phyloP scores from a whole-genome alignment of 2,113 vertebrate species.

The Nyctereutes procyonoides region DNA sequence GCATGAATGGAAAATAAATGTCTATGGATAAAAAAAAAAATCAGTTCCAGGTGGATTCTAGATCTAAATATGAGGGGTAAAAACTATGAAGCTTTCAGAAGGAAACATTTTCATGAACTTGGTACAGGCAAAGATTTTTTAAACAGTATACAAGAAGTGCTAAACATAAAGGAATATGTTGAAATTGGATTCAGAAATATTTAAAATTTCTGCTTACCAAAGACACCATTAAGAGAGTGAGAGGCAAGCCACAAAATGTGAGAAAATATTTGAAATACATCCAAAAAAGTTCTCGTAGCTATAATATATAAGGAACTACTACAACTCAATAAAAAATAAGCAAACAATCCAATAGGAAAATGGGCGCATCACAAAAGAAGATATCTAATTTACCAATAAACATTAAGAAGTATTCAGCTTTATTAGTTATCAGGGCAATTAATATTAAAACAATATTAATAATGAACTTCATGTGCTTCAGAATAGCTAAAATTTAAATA shows the following conservation, averaged over 20 bases:
- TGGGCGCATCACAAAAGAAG: background rate
- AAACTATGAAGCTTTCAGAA: background rate
- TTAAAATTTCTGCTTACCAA: background rate
- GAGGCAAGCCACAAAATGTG: background rate
- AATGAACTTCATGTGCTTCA: background rate
- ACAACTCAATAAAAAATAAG: background rate
- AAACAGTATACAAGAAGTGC: background rate
- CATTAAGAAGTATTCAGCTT: background rate
- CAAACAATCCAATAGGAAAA: background rate
- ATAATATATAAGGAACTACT: background rate
- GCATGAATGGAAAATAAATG: background rate
- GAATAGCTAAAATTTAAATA: background rate
- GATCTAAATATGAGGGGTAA: background rate
- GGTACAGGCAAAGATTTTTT: background rate
- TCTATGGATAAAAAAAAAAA: background rate
- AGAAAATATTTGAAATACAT: background rate
- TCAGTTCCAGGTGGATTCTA: background rate
- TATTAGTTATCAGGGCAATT: background rate
- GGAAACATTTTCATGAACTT: background rate
- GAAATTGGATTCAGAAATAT: background rate
- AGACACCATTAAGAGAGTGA: background rate
- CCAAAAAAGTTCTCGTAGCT: background rate
- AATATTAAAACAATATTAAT: background rate
- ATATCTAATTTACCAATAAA: background rate
- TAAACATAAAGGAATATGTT: background rate